phyloP scores from a whole-genome alignment of 2,888 invertebrate species.

The Stenodema calcarata region DNA sequence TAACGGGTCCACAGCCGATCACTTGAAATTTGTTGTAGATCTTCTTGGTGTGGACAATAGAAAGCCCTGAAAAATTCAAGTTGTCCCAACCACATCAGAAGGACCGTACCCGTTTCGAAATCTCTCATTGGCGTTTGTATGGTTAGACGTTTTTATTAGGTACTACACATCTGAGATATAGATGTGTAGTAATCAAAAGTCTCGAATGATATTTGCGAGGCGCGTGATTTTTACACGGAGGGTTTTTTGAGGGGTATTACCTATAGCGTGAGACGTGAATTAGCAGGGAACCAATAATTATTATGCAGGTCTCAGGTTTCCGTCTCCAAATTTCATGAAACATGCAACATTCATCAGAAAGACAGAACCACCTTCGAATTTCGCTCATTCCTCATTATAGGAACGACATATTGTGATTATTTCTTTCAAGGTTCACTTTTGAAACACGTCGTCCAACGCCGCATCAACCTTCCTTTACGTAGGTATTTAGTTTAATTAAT shows the following conservation, averaged over 20 bases:
- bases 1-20: too few relatives aligned
- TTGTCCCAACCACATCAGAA: too few relatives aligned
- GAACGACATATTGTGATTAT: not conserved
- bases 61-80: too few relatives aligned
- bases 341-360: not conserved
- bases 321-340: not conserved
- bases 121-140: too few relatives aligned
- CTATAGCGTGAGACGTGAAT: not conserved
- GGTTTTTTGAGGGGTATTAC: not conserved
- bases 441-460: not conserved
- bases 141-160: too few relatives aligned
- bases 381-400: not conserved
- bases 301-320: not conserved
- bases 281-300: not conserved
- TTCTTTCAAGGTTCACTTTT: not conserved
- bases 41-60: too few relatives aligned
- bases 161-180: too few relatives aligned
- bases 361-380: not conserved
- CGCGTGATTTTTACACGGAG: too few relatives aligned
- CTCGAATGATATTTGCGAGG: too few relatives aligned
- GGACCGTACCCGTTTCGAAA: too few relatives aligned
- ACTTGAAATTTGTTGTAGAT: too few relatives aligned
- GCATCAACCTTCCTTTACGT: not conserved
- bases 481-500: not conserved
- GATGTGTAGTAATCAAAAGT: too few relatives aligned